Percentiles rank a stretch among this genome's conserved stretches.
phyloP scores from a whole-genome alignment of 2,888 invertebrate genomes.

The Polyploca ridens region DNA sequence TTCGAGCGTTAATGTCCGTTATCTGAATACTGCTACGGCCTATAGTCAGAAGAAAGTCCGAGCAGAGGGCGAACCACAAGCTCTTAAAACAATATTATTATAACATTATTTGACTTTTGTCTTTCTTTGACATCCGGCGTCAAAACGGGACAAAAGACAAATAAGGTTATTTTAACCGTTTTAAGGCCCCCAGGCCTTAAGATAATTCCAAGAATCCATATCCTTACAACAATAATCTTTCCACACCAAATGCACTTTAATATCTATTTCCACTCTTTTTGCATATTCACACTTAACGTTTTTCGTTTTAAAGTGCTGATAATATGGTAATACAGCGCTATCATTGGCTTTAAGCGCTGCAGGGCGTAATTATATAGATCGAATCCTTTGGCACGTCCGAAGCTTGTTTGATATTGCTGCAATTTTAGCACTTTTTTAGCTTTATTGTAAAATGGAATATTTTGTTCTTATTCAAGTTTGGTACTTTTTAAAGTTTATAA shows the following conservation, averaged over 20 bases:
- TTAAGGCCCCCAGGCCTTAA: too few species aligned
- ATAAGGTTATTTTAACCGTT: too few species aligned
- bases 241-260: background rate
- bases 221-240: background rate
- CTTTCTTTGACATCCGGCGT: too few species aligned
- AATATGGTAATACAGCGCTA: slow-evolving; percentile 31
- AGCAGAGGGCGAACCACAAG: too few species aligned
- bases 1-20: too few species aligned
- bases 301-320: slow-evolving; percentile 21
- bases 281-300: slow-evolving; percentile 15
- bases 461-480: background rate
- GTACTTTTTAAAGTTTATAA: background rate
- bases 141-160: too few species aligned
- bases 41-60: too few species aligned
- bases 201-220: too few species aligned
- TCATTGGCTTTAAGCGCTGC: slow-evolving; percentile 22
- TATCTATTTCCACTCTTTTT: slow-evolving; percentile 4
- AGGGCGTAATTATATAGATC: slow-evolving; percentile 36
- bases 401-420: background rate
- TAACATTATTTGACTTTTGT: too few species aligned
- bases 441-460: background rate
- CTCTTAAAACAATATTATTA: too few species aligned
- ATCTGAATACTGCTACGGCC: too few species aligned
- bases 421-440: slow-evolving; percentile 6
- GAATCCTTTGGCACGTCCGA: slow-evolving; percentile 20